These are phyloP conservation scores for rat (Rattus norvegicus) DNA, from an alignment of 2,113 vertebrate species.

Conservation along the genomic window DNA sequence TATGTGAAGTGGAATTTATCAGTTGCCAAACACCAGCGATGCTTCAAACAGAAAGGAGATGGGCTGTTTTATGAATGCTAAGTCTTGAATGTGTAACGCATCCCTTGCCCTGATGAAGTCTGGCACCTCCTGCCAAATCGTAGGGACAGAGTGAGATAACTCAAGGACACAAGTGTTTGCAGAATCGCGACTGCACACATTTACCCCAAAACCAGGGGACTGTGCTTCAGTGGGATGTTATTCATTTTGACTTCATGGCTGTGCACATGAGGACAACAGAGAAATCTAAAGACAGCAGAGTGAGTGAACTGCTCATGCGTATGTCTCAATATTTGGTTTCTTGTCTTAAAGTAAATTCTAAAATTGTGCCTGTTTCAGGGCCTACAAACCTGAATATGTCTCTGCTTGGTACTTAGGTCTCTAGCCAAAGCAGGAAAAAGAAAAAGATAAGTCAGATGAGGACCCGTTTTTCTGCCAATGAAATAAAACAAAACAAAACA, in stretches of 20 bases:
- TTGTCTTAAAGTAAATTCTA: background rate
- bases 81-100: background rate
- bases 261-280: background rate
- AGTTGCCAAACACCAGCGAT: background rate
- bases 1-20: conserved; percentile 15
- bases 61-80: background rate
- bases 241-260: background rate
- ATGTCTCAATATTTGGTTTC: background rate
- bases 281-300: background rate
- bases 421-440: background rate
- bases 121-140: background rate
- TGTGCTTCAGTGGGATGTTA: background rate
- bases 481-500: background rate
- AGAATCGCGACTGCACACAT: background rate
- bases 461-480: background rate
- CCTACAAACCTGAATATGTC: background rate
- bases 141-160: background rate
- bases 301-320: background rate
- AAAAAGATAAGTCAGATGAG: background rate
- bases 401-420: background rate
- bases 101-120: background rate
- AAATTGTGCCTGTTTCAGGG: background rate
- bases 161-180: background rate
- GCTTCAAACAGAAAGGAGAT: background rate
- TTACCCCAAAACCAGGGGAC: background rate